A percentile compares a stretch with the other conserved stretches of the same genome.
phyloP scores from a whole-genome alignment of 2,888 invertebrate genomes.

The Alentia gelatinosa region DNA sequence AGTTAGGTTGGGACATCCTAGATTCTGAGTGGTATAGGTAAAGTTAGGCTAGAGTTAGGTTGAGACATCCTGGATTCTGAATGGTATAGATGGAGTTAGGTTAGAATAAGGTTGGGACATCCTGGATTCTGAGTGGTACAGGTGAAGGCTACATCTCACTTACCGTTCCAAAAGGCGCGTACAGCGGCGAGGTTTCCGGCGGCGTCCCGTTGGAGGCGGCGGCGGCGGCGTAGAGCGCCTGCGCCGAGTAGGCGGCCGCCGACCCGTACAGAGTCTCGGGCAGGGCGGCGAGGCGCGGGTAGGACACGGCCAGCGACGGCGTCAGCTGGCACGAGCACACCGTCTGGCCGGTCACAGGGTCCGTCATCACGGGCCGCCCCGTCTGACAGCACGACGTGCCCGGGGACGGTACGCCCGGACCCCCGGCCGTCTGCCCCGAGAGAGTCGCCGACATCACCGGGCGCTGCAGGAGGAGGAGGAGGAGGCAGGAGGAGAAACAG shows the following conservation, averaged over 20 bases:
- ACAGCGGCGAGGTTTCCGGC: neutral
- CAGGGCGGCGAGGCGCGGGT: conserved; percentile 83
- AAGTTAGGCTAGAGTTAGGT: no score
- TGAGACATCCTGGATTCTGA: no score
- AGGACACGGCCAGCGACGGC: conserved; percentile 84
- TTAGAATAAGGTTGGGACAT: no score
- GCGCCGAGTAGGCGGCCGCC: conserved; percentile 71
- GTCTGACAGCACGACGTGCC: conserved; percentile 38
- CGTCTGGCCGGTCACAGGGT: conserved; percentile 77
- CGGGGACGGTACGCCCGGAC: neutral
- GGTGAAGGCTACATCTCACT: neutral
- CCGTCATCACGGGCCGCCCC: conserved; percentile 68
- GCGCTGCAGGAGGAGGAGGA: neutral
- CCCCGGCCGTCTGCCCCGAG: neutral
- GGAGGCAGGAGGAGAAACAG: neutral
- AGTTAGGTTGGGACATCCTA: no score
- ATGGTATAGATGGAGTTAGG: no score
- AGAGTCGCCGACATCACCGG: conserved; percentile 42
- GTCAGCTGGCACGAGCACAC: conserved; percentile 86
- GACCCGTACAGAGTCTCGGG: conserved; percentile 74
- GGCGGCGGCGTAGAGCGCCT: conserved; percentile 45
- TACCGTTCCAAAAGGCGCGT: conserved; percentile 20
- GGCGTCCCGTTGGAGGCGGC: conserved; percentile 27
- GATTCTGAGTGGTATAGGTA: no score
- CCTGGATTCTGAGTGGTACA: no score